Evolutionary conservation across 2,888 invertebrate genomes (phyloP), one percentile per base, ranked within the genome.

Genomic region (Desoria tigrina): DNA sequence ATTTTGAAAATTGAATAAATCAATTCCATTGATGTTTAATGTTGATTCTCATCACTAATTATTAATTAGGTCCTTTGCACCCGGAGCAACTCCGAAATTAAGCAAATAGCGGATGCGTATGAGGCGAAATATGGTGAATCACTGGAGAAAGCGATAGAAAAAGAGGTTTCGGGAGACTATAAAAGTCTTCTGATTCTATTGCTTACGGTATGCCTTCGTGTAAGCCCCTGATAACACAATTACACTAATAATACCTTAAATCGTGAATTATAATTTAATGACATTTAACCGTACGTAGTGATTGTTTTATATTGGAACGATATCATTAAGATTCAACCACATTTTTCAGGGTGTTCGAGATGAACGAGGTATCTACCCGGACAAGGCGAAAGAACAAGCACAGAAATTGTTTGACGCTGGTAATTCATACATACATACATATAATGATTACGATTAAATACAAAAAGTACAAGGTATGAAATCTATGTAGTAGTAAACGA

Each of bases 361-460:
- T 18, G 70, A 70, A 45, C 51, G 50, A 32, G 55, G 51, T 4
- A 60, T 65, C 32, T 61, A 69, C 37, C 69, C 50, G 79, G 87
- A 32, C 83, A 90, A 76, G 85, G 86, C 73, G 84, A 87, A 77
- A 37, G 86, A 87, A 75, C 85, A 87, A 77, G 90, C 90, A 9
- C 86, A 87, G 79, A 84, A 84, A 76, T 81, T 89, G 60, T 86
- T 83, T 81, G 84, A 86, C 77, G 87, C 90, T 2, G 91, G 84
- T 78, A 74, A 67, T 69, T n/a, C n/a, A n/a, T n/a, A n/a, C n/a
- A n/a, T n/a, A n/a, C n/a, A n/a, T n/a, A n/a, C n/a, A n/a, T n/a
- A n/a, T n/a, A n/a, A n/a, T n/a, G n/a, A n/a, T n/a, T n/a, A n/a
- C n/a, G n/a, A n/a, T n/a, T n/a, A n/a, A n/a, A n/a, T n/a, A n/a